Evolutionary conservation across 2,888 invertebrate genomes (phyloP).

Genomic region (Tineola bisselliella): DNA sequence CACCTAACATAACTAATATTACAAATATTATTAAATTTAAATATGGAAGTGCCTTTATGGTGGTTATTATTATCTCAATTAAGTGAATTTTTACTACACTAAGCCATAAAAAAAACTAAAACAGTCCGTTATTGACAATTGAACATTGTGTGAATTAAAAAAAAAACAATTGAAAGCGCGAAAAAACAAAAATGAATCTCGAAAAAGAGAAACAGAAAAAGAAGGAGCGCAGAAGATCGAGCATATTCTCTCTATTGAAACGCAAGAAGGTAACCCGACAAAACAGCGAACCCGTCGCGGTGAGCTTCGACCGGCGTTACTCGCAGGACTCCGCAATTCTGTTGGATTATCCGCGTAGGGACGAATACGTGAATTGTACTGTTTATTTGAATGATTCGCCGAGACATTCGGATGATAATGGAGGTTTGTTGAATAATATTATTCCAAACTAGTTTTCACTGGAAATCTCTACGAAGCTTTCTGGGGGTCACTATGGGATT

Average conservation of each 20-base stretch:
- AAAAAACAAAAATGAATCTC: not conserved
- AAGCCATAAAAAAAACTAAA: too few species aligned
- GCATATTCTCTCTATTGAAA: constrained; percentile 46
- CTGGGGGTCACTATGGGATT: too few species aligned
- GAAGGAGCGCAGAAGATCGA: constrained; percentile 37
- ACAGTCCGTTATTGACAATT: too few species aligned
- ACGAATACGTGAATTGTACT: constrained; percentile 21
- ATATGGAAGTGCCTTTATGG: too few species aligned
- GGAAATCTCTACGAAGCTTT: too few species aligned
- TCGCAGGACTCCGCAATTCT: constrained; percentile 50
- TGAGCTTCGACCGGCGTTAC: constrained; percentile 33
- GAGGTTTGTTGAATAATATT: too few species aligned
- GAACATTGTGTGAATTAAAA: not conserved
- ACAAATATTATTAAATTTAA: too few species aligned
- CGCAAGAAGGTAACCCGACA: constrained; percentile 48
- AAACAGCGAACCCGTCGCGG: constrained; percentile 35
- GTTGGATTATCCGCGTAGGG: constrained; percentile 31
- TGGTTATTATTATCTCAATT: too few species aligned
- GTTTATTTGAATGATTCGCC: not conserved
- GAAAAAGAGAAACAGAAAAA: constrained; percentile 27
- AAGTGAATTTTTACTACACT: too few species aligned
- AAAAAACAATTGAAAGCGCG: too few species aligned
- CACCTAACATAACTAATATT: too few species aligned
- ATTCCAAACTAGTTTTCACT: too few species aligned
- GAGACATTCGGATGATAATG: not conserved